A percentile compares a stretch with the other conserved stretches of the same genome.
Conservation (phyloP, 2,113 vertebrate genomes). For the Motacilla alba region DNA sequence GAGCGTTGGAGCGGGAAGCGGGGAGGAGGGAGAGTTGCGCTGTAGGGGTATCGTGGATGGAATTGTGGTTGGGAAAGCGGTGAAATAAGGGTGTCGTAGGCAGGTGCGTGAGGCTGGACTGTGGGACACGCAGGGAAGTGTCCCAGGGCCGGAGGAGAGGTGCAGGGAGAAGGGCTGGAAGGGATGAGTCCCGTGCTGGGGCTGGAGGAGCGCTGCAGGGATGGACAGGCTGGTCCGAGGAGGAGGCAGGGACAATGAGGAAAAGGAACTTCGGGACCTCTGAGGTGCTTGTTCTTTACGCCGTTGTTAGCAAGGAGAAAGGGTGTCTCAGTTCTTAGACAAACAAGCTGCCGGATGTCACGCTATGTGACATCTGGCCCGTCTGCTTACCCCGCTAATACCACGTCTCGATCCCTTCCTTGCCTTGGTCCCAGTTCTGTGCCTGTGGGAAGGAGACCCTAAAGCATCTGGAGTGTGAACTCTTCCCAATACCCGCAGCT, state of each 20-base stretch:
- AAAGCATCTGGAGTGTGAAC: neutral
- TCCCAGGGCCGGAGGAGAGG: neutral
- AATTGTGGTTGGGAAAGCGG: neutral
- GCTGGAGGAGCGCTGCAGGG: neutral
- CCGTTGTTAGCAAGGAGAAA: neutral
- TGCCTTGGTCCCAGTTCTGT: neutral
- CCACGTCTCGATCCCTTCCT: neutral
- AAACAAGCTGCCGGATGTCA: neutral
- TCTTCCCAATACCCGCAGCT: neutral
- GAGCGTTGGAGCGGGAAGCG: neutral
- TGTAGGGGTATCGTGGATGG: accelerated
- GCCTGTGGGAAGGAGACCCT: neutral
- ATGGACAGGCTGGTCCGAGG: neutral
- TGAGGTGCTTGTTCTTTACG: neutral
- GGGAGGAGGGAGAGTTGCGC: neutral
- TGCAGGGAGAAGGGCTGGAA: neutral
- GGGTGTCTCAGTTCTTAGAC: neutral
- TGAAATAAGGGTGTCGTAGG: neutral
- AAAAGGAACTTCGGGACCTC: neutral
- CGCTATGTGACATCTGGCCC: neutral
- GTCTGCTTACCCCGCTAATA: neutral
- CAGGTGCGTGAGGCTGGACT: neutral
- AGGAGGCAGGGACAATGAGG: neutral
- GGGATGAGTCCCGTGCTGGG: neutral
- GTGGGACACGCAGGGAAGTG: neutral